Evolutionary conservation across 2,113 vertebrate genomes (phyloP), one percentile per base, ranked within the genome.

Genomic region (Microtus pennsylvanicus): DNA sequence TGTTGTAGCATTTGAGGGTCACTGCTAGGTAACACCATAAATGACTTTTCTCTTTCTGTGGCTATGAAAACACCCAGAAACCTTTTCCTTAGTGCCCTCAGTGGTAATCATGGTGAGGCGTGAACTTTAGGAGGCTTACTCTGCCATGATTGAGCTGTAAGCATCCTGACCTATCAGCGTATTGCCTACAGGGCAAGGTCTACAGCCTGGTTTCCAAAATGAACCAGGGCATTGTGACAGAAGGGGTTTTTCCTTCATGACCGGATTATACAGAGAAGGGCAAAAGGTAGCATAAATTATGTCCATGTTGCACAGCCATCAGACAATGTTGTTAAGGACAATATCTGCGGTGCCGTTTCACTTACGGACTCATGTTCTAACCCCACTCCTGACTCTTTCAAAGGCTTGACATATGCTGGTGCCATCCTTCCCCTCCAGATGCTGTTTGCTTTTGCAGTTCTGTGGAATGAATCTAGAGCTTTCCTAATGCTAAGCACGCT

Each of bases 381-480:
- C 22, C 65, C 6, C 50, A 77, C 35, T 92, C 22, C 82, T 55
- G 11, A 28, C n/a, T 89, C 93, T 93, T 87, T 93, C 76, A 87
- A 89, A 45, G 90, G n/a, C 75, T 63, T 58, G 16, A 33, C 85
- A 63, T 19, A 45, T 38, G 87, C 50, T 82, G 4, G 4, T 52
- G 7, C 76, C 92, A 47, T 65, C 50, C n/a, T 55, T 7, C 13
- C 74, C 38, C 1, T 26, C 38, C 85, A 12, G 9, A 0, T 26
- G 19, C 11, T 30, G 65, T 42, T 52, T 55, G 33, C 42, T 65
- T 55, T 14, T 85, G 4, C 22, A 12, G 3, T 35, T 24, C 45
- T 55, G 3, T 33, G 3, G 14, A 0, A 67, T 33, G 47, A 77
- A 86, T 30, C 30, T 72, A 67, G n/a, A 21, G 50, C 19, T 9